phyloP scores from a whole-genome alignment of 64 coral and sea anemone species.

The Trachythela sp. region DNA sequence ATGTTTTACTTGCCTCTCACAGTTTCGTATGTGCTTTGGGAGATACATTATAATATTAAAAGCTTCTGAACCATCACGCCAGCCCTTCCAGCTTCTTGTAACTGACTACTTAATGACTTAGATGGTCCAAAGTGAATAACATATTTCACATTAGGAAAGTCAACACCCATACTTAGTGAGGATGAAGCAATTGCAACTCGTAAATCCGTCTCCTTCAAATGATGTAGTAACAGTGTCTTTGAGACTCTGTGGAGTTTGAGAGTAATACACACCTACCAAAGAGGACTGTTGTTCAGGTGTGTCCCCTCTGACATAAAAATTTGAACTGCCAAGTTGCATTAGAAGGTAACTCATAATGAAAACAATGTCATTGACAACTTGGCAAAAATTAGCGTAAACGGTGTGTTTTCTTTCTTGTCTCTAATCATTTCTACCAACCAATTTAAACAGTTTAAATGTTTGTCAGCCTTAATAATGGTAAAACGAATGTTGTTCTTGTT shows the following conservation, averaged over 20 bases:
- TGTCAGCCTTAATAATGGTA: slow-evolving; percentile 19
- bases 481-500: slow-evolving; percentile 48
- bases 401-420: neutral
- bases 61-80: neutral
- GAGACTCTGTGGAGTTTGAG: neutral
- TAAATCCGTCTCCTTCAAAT: neutral
- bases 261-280: neutral
- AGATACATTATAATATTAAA: neutral
- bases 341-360: neutral
- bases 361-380: neutral
- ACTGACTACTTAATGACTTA: neutral
- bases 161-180: slow-evolving; percentile 11
- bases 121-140: slow-evolving; percentile 13
- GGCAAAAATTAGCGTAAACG: neutral
- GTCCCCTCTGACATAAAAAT: neutral
- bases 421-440: slow-evolving; percentile 40
- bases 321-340: neutral
- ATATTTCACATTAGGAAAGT: neutral
- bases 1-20: neutral
- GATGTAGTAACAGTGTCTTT: neutral
- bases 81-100: neutral
- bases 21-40: neutral
- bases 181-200: neutral
- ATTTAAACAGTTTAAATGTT: slow-evolving; percentile 28
- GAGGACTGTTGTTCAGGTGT: neutral